Percentiles rank a stretch among this genome's conserved stretches.
Evolutionary conservation across 2,797 vertebrate species (phyloP).

Genomic region (Capromys pilorides): DNA sequence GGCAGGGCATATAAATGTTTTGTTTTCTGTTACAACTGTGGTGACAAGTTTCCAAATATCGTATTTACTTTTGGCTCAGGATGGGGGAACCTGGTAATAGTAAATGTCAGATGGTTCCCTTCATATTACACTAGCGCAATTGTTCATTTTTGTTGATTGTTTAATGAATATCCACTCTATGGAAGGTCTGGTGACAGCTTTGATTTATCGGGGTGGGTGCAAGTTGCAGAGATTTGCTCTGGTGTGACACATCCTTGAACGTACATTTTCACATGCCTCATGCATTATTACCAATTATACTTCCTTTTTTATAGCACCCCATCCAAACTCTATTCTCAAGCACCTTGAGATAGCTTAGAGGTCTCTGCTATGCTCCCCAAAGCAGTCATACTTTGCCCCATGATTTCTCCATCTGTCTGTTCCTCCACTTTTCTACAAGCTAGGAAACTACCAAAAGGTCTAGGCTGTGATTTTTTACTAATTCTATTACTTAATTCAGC

Average conservation of each 20-base stretch:
- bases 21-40: slow-evolving; percentile 8
- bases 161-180: background rate
- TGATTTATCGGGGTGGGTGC: background rate
- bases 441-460: background rate
- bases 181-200: background rate
- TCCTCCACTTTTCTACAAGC: background rate
- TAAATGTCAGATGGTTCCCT: background rate
- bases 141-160: background rate
- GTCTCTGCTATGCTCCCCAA: rapidly evolving
- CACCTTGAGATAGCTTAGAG: background rate
- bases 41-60: background rate
- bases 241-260: background rate
- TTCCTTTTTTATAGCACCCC: background rate
- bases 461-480: background rate
- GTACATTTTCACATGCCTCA: background rate
- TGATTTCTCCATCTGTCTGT: background rate
- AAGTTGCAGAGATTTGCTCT: background rate
- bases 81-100: background rate
- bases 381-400: background rate
- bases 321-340: background rate
- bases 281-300: background rate
- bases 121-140: background rate
- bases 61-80: slow-evolving; percentile 21
- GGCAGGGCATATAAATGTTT: slow-evolving; percentile 19
- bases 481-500: background rate